Evolutionary conservation across 2,888 invertebrate species (phyloP), one percentile per base, ranked within the genome.

Genomic region (Cerastis leucographa): DNA sequence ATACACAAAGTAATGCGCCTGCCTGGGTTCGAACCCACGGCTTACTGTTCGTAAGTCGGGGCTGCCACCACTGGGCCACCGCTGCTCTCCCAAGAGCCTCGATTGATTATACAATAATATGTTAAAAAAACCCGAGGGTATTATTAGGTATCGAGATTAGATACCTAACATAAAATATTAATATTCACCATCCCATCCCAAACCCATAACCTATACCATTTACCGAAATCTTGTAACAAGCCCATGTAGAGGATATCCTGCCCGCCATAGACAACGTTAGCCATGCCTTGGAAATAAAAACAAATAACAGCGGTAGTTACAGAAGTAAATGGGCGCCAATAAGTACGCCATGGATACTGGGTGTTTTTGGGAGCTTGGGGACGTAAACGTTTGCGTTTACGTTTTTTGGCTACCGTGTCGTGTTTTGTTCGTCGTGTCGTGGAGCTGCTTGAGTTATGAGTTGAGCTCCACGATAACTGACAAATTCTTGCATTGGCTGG

Each of bases 341-440:
- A 85, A 80, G 80, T 83, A 65, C 76, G 54, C 67, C 70, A 64
- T 74, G 83, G 76, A 74, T 76, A 76, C 76, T 80, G 51, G 69
- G 35, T 49, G 71, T 59, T 59, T 59, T 54, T 54, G 49, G 59
- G 25, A 40, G 22, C 29, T 25, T 11, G 22, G 46, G 11, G 17
- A 65, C 40, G 85, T 84, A 78, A 78, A 70, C 70, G 29, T 56
- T 61, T 42, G 65, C 79, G 71, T 70, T 80, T 35, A 22, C 40
- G 29, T 35, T 35, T 59, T 66, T 59, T 76, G 8, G 11, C 9
- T 19, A 35, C 2, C 35, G 35, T 35, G 35, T 35, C 35, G 2
- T 2, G 35, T 35, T 35, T 35, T 35, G 35, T 35, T 35, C 35
- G 35, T 35, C 35, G 35, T 35, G 35, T 35, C 35, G 35, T 35